Evolutionary conservation across 2,797 vertebrate genomes (phyloP).

Genomic region (Notamacropus eugenii): DNA sequence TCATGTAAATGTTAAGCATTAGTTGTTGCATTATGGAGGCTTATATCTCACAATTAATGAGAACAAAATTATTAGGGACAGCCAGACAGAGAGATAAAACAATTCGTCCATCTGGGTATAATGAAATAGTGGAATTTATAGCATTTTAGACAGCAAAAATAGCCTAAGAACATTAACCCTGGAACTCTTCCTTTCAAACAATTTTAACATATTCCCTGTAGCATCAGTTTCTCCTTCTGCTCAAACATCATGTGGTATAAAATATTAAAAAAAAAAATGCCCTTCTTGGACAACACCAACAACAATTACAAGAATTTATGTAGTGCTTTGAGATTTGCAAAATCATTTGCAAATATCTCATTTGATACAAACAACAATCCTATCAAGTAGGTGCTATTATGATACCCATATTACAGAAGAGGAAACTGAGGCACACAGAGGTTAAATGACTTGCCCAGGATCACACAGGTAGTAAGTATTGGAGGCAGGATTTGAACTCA

Average conservation of each 20-base stretch:
- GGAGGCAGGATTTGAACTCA: neutral
- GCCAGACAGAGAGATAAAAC: slow-evolving; percentile 42
- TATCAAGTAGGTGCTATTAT: neutral
- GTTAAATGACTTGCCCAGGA: neutral
- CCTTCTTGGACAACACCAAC: neutral
- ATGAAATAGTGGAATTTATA: slow-evolving; percentile 36
- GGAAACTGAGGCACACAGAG: neutral
- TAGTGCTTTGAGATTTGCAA: neutral
- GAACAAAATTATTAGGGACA: slow-evolving; percentile 33
- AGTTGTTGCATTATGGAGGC: slow-evolving; percentile 5
- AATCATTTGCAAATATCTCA: neutral
- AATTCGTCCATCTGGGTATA: slow-evolving; percentile 55
- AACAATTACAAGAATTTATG: neutral
- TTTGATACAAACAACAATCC: neutral
- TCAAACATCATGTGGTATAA: slow-evolving; percentile 22
- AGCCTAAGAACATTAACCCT: slow-evolving; percentile 55
- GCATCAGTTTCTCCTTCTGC: slow-evolving; percentile 23
- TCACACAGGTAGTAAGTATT: neutral
- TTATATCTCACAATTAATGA: slow-evolving; percentile 26
- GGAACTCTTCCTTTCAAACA: slow-evolving; percentile 9
- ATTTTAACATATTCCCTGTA: slow-evolving; percentile 27
- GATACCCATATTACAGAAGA: neutral
- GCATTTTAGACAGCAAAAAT: slow-evolving; percentile 67
- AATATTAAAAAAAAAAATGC: neutral
- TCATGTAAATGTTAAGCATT: neutral